Evolutionary conservation across 2,113 vertebrate genomes (phyloP).

Genomic region (Sinocyclocheilus grahami): DNA sequence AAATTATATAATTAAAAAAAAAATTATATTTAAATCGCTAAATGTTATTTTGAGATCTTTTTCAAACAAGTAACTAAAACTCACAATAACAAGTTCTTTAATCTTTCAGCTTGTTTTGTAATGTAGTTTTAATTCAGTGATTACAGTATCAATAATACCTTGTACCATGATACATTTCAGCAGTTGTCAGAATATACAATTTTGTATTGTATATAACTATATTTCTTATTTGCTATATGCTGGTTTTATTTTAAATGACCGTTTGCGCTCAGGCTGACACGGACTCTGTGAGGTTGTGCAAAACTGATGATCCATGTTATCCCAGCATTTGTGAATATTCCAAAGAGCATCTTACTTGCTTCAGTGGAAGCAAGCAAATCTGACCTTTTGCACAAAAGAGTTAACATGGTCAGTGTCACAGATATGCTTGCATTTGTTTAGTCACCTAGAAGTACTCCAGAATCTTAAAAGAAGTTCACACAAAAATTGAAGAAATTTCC

Average conservation of each 20-base stretch:
- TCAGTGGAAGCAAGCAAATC: conserved; percentile 6
- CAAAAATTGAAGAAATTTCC: not conserved
- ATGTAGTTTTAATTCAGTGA: not conserved
- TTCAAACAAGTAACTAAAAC: not conserved
- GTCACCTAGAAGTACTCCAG: not conserved
- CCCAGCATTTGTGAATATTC: conserved; percentile 5
- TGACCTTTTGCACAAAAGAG: not conserved
- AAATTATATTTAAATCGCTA: no score
- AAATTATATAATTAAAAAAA: not conserved
- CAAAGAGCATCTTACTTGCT: conserved; percentile 5
- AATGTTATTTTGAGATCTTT: not conserved
- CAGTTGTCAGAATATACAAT: not conserved
- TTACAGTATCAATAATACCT: not conserved
- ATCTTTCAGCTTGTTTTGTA: not conserved
- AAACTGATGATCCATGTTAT: conserved; percentile 1
- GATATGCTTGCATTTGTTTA: not conserved
- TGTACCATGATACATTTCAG: not conserved
- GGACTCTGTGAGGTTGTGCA: no score
- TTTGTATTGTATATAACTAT: not conserved
- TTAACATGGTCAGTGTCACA: not conserved
- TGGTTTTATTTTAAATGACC: not conserved
- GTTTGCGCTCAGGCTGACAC: not conserved
- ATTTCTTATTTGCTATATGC: not conserved
- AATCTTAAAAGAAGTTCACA: not conserved
- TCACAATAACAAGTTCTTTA: not conserved